A percentile compares a stretch with the other conserved stretches of the same genome.
These are phyloP conservation scores for Ramphastos sulfuratus DNA, from an alignment of 2,113 vertebrate genomes.

Conservation along the genomic window DNA sequence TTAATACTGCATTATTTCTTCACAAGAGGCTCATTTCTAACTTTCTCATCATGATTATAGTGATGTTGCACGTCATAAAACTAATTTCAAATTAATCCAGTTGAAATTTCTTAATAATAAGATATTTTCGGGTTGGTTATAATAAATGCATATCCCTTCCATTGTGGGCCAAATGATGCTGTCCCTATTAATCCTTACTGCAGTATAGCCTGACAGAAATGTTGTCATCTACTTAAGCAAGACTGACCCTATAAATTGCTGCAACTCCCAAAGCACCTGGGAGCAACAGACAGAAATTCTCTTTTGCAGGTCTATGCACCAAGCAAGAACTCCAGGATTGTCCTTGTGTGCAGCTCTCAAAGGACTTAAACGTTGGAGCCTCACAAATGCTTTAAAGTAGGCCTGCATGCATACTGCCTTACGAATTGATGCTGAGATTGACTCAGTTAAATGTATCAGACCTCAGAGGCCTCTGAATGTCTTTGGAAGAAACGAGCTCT, in stretches of 20 bases:
- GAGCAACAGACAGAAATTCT: not conserved
- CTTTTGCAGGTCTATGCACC: not conserved
- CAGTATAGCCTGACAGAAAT: fast-evolving
- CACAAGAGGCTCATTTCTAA: not conserved
- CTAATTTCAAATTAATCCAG: not conserved
- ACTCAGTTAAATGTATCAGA: not conserved
- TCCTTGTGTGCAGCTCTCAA: not conserved
- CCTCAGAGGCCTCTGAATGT: not conserved
- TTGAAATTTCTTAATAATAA: not conserved
- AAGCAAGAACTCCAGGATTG: not conserved
- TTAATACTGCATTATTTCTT: not conserved
- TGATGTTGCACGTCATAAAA: not conserved
- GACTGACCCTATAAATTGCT: not conserved
- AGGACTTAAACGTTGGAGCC: not conserved
- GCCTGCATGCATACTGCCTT: not conserved
- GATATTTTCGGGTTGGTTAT: not conserved
- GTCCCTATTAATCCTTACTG: not conserved
- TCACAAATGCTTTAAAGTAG: not conserved
- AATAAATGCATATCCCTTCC: not conserved
- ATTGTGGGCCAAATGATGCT: not conserved
- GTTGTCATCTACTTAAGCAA: not conserved
- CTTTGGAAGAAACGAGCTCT: not conserved
- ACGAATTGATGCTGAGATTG: not conserved
- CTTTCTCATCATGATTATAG: fast-evolving
- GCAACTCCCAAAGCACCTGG: not conserved